Evolutionary conservation across 2,113 vertebrate species (phyloP).

Genomic region (Ciconia boyciana): DNA sequence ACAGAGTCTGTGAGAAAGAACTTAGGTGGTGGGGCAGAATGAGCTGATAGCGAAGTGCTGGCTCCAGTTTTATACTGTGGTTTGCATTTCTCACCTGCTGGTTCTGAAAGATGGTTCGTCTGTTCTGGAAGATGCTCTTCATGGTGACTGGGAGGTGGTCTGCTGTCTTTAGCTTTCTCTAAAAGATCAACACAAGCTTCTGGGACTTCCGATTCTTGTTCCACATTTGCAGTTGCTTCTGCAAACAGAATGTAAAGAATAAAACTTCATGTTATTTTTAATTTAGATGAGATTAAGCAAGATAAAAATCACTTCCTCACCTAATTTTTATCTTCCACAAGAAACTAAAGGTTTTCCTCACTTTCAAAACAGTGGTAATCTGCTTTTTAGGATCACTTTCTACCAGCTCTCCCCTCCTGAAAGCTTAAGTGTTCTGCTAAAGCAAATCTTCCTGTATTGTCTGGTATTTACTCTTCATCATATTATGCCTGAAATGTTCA

Average conservation of each 20-base stretch:
- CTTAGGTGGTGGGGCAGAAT: rapidly evolving
- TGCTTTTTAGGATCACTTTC: neutral
- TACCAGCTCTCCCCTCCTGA: neutral
- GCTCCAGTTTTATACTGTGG: rapidly evolving
- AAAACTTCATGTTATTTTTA: rapidly evolving
- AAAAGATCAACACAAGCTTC: neutral
- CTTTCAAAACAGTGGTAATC: neutral
- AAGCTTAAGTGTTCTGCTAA: neutral
- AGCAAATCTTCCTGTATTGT: no score
- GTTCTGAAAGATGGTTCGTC: rapidly evolving
- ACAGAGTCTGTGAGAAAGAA: neutral
- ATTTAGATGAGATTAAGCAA: neutral
- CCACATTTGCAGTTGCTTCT: neutral
- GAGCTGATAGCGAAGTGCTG: neutral
- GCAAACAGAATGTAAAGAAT: neutral
- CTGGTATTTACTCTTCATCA: no score
- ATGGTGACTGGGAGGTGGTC: neutral
- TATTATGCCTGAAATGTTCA: no score
- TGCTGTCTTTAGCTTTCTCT: neutral
- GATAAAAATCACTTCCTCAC: neutral
- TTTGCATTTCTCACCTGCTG: neutral
- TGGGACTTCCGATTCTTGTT: neutral
- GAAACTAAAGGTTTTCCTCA: neutral
- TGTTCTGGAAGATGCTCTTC: neutral
- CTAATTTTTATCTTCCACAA: neutral